Evolutionary conservation across 2,888 invertebrate genomes (phyloP).

Genomic region (Perizoma flavofasciatum): DNA sequence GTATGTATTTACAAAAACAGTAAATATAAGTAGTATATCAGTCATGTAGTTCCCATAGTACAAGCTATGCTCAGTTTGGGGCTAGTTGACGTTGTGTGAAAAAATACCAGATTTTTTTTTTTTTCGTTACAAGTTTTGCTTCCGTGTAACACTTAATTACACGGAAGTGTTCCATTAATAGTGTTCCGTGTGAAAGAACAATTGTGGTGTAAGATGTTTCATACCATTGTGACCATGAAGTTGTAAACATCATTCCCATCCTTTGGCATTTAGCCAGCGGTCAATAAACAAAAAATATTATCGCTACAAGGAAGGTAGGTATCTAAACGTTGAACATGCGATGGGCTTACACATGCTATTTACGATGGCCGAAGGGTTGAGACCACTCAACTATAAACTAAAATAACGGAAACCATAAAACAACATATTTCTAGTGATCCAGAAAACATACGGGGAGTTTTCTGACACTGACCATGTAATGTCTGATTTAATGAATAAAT

Average conservation of each 20-base stretch:
- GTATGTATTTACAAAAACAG: too few species aligned
- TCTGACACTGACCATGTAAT: background rate
- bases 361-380: constrained; percentile 38
- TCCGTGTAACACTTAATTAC: too few species aligned
- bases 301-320: constrained; percentile 11
- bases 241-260: background rate
- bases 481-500: too few species aligned
- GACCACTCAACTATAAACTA: constrained; percentile 40
- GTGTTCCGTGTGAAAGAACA: too few species aligned
- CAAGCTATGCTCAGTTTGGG: too few species aligned
- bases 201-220: background rate
- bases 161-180: too few species aligned
- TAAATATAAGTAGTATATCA: too few species aligned
- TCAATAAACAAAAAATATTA: constrained; percentile 29
- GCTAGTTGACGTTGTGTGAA: too few species aligned
- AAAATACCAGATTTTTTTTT: too few species aligned
- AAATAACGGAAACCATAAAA: constrained; percentile 41
- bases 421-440: constrained; percentile 39
- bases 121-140: too few species aligned
- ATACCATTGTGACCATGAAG: background rate
- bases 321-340: constrained; percentile 27
- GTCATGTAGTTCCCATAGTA: too few species aligned
- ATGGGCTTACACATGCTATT: constrained; percentile 36
- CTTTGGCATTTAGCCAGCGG: constrained; percentile 4
- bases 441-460: constrained; percentile 26